Conservation (phyloP, 2,888 invertebrate genomes). For the Lobophora halterata region DNA sequence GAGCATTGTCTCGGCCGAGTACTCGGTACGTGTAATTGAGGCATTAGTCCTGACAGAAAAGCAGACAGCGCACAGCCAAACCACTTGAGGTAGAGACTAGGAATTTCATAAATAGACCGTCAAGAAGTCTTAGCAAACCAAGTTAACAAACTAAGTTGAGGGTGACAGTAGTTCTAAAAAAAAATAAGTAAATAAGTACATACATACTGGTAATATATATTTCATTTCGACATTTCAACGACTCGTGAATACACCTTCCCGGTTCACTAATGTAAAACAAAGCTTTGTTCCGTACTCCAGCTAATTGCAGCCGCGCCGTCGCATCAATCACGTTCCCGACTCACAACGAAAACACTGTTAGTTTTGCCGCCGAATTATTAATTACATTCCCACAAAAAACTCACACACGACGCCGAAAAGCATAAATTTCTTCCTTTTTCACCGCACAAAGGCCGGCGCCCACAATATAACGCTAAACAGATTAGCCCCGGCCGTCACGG, state of each 20-base stretch:
- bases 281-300: conserved; percentile 30
- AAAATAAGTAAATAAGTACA: no score
- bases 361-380: conserved; percentile 82
- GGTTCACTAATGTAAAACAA: conserved; percentile 26
- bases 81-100: no score
- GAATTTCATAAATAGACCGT: no score
- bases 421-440: conserved; percentile 81
- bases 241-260: conserved; percentile 7
- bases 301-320: conserved; percentile 54
- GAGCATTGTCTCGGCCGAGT: no score
- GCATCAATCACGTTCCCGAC: conserved; percentile 70
- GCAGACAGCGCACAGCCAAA: no score
- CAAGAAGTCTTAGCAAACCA: no score
- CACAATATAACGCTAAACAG: conserved; percentile 77
- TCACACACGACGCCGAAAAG: conserved; percentile 77
- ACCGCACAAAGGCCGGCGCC: conserved; percentile 75
- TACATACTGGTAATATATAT: background rate
- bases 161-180: no score
- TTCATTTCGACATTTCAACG: background rate
- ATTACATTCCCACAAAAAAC: conserved; percentile 80
- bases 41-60: no score
- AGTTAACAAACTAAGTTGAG: no score
- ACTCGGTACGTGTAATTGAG: no score
- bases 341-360: conserved; percentile 80
- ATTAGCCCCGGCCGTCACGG: conserved; percentile 74